Base-by-base conservation (phyloP, 2,888 invertebrate species). In the Pycnomerus fuliginosus region DNA sequence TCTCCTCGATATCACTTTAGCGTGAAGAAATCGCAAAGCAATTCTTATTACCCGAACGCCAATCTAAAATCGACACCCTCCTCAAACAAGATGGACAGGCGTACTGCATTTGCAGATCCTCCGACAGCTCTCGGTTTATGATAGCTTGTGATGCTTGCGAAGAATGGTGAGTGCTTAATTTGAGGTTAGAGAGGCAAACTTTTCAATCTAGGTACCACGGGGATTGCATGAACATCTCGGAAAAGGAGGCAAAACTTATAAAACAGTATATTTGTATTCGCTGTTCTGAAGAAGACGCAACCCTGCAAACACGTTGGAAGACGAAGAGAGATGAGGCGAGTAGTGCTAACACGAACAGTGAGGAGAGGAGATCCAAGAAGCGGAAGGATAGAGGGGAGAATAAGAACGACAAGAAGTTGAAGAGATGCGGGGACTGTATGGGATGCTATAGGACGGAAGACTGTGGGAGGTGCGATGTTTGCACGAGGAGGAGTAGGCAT, bases 131-230 rank as follows among this genome's bases (percentile, higher is more conserved):
- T 1, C 79, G 95, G 32, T 97, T 97, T 72, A 97, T 97, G 97
- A 97, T 97, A 70, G 94, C 91, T 22, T 98, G 98, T 73, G 98
- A 98, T 71, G 83, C 90, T 8, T 98, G 98, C 68, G 94, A 97
- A 70, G 96, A 97, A 72, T 98, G 98, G 97, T 67, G 58, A 50
- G 20, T 20, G 8, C 8, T 5, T 8, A 8, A n/a, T n/a, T n/a
- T n/a, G n/a, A n/a, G n/a, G n/a, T n/a, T n/a, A n/a, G n/a, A n/a
- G n/a, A n/a, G n/a, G n/a, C n/a, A n/a, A n/a, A n/a, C 13, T 7
- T 24, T 24, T 23, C 16, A 16, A 14, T 31, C 12, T 43, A 65
- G 67, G 67, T 98, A 94, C 67, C 98, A 98, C 65, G 97, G 97
- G 1, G 94, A 96, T 66, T 98, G 97, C 69, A 95, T 98, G 53